Evolutionary conservation across 2,797 vertebrate genomes (phyloP).

Genomic region (Clarias platycephalus): DNA sequence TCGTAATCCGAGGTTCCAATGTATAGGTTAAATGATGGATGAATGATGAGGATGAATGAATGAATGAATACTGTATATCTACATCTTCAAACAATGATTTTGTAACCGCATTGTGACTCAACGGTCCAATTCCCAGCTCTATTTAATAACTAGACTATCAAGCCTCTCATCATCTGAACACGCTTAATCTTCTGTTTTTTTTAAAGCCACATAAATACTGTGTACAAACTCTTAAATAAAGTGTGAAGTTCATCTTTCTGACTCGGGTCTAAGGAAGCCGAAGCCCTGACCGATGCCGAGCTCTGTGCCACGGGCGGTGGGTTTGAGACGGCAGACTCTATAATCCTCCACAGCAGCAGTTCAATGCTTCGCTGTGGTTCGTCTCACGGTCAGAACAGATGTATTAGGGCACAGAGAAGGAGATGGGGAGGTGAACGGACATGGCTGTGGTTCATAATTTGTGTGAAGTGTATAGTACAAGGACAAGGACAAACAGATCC

Average conservation of each 20-base stretch:
- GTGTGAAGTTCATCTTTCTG: not conserved
- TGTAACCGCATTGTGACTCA: not conserved
- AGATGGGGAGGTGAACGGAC: not conserved
- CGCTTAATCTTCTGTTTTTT: not conserved
- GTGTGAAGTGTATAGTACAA: not conserved
- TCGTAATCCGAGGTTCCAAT: too few species aligned
- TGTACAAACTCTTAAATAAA: not conserved
- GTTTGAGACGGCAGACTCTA: conserved; percentile 43
- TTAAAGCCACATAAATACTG: not conserved
- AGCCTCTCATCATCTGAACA: not conserved
- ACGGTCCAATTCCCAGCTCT: not conserved
- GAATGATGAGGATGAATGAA: too few species aligned
- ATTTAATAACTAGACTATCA: not conserved
- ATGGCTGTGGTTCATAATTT: conserved; percentile 3
- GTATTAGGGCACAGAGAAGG: conserved; percentile 1
- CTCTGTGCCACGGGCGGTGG: conserved; percentile 10
- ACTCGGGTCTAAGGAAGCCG: not conserved
- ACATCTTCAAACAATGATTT: not conserved
- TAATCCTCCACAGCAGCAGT: conserved; percentile 42
- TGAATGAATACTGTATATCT: not conserved
- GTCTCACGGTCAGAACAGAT: conserved; percentile 20
- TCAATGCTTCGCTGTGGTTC: conserved; percentile 31
- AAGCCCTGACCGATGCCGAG: too few species aligned
- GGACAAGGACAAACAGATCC: conserved; percentile 6
- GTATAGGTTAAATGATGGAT: too few species aligned